Conservation (phyloP, 2,113 vertebrate genomes). For the Oceanodroma tethys region DNA sequence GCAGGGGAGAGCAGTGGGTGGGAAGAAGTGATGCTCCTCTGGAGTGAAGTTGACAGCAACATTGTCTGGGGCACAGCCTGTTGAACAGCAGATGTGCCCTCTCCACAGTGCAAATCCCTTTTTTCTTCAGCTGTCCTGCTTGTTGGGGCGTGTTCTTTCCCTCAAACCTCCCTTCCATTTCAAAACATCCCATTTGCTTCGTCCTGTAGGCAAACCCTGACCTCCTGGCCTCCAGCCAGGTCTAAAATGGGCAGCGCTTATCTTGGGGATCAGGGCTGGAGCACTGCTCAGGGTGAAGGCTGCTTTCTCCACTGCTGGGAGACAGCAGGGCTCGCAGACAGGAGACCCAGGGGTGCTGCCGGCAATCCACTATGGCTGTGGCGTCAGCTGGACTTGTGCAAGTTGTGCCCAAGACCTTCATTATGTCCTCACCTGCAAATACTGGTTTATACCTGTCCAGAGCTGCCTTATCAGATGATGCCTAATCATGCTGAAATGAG, state of each 20-base stretch:
- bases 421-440: conserved; percentile 5
- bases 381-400: not conserved
- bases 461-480: conserved; percentile 27
- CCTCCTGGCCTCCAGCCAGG: not conserved
- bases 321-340: not conserved
- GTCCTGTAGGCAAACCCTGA: not conserved
- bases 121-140: not conserved
- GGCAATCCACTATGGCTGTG: not conserved
- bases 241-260: not conserved
- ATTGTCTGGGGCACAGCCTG: not conserved
- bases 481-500: conserved; percentile 7
- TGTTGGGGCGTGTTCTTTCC: not conserved
- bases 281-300: not conserved
- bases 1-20: not conserved
- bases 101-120: not conserved
- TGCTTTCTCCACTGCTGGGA: not conserved
- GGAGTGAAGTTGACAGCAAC: not conserved
- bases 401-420: not conserved
- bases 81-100: not conserved
- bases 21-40: conserved; percentile 14
- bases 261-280: not conserved
- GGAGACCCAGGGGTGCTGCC: not conserved
- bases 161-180: not conserved
- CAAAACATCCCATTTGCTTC: not conserved
- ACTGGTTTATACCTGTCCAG: conserved; percentile 39